Evolutionary conservation across 2,113 vertebrate genomes (phyloP).

Genomic region (Pipa parva): DNA sequence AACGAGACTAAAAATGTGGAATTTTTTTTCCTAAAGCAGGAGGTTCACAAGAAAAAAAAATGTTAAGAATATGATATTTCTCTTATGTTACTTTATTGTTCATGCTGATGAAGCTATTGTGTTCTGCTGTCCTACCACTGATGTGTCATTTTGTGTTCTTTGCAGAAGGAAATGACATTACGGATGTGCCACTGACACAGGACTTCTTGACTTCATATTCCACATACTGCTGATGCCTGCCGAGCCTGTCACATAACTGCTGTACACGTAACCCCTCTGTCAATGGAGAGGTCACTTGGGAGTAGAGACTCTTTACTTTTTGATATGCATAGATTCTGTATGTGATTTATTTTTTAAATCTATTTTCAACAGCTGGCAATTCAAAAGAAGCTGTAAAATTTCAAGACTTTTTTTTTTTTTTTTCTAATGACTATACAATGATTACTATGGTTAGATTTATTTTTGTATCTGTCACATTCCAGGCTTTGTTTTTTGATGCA

Average conservation of each 20-base stretch:
- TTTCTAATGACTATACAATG: conserved; percentile 49
- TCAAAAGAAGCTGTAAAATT: conserved; percentile 48
- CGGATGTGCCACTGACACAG: conserved; percentile 86
- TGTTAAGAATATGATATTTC: background rate
- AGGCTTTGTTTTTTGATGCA: background rate
- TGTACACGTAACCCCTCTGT: background rate
- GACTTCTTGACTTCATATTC: conserved; percentile 9
- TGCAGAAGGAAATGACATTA: conserved; percentile 94
- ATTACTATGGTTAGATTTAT: conserved; percentile 7
- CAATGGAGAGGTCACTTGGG: background rate
- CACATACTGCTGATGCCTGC: background rate
- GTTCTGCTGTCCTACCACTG: background rate
- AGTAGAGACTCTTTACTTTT: conserved; percentile 40
- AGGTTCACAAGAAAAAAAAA: background rate
- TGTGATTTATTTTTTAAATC: conserved; percentile 18
- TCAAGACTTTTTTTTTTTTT: conserved; percentile 57
- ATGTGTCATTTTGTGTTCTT: conserved; percentile 31
- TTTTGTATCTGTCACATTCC: conserved; percentile 10
- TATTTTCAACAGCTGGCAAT: conserved; percentile 32
- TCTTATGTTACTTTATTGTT: background rate
- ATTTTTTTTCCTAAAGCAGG: background rate
- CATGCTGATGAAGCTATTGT: background rate
- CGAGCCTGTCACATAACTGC: conserved; percentile 21
- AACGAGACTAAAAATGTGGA: background rate
- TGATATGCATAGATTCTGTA: background rate